A percentile compares a stretch with the other conserved stretches of the same genome.
These are phyloP conservation scores for Clamator glandarius DNA, from an alignment of 2,797 vertebrate species.

Conservation along the genomic window DNA sequence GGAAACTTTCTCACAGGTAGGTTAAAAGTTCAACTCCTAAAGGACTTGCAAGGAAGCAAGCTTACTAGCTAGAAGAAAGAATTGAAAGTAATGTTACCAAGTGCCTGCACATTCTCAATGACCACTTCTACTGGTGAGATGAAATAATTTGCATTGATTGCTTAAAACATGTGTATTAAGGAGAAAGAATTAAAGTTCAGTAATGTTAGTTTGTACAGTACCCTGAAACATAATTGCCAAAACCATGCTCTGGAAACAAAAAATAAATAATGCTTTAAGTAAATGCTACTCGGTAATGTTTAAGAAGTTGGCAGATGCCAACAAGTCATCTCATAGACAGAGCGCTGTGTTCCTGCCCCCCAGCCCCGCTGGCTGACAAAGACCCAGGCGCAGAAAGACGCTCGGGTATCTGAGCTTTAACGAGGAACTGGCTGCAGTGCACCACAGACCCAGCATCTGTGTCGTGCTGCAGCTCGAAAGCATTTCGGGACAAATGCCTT, in stretches of 20 bases:
- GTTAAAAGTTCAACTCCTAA: slow-evolving; percentile 1
- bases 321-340: neutral
- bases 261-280: neutral
- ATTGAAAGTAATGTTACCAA: neutral
- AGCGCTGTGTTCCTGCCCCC: neutral
- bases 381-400: neutral
- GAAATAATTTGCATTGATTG: neutral
- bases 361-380: neutral
- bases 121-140: neutral
- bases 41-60: neutral
- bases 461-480: neutral
- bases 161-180: neutral
- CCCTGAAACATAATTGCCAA: neutral
- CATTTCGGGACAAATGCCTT: neutral
- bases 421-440: neutral
- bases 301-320: neutral
- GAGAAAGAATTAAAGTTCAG: neutral
- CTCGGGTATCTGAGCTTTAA: neutral
- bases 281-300: neutral
- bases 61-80: neutral
- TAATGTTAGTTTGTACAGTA: neutral
- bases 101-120: neutral
- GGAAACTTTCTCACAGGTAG: slow-evolving; percentile 5
- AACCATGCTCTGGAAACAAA: neutral
- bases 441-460: neutral